phyloP scores from a whole-genome alignment of 2,888 invertebrate genomes.

The Eilema depressum region DNA sequence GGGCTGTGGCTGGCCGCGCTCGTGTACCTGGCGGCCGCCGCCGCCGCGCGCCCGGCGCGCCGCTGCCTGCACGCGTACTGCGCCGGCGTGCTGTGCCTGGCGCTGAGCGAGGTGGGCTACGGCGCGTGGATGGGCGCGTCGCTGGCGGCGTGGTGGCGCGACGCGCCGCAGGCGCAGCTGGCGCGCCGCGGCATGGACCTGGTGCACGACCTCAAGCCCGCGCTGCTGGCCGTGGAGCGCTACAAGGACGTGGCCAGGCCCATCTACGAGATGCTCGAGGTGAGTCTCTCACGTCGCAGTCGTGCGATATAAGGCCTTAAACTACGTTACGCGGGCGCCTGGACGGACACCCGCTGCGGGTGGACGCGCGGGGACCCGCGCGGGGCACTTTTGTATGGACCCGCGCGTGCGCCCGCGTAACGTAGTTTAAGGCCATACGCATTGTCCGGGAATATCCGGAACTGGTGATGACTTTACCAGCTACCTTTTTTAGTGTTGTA shows the following conservation, averaged over 20 bases:
- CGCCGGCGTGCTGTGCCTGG: conserved; percentile 75
- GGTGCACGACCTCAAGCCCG: conserved; percentile 82
- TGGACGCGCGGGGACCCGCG: no score
- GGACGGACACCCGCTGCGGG: no score
- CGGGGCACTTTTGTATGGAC: no score
- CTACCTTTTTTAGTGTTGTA: no score
- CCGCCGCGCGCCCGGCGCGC: conserved; percentile 54
- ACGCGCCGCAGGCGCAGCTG: conserved; percentile 79
- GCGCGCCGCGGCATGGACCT: conserved; percentile 79
- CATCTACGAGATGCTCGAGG: conserved; percentile 81
- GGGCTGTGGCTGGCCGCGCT: conserved; percentile 81
- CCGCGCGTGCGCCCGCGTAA: no score
- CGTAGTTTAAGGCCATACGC: no score
- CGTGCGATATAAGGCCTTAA: no score
- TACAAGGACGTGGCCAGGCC: conserved; percentile 77
- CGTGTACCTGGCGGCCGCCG: conserved; percentile 73
- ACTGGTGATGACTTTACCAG: no score
- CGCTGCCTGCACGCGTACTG: conserved; percentile 67
- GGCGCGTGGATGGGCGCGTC: conserved; percentile 82
- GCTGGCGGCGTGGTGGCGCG: conserved; percentile 80
- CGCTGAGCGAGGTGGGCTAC: conserved; percentile 77
- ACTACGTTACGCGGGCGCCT: no score
- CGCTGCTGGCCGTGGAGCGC: conserved; percentile 78
- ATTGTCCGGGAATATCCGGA: no score
- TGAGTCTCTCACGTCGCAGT: conserved; percentile 39